Evolutionary conservation across 2,113 vertebrate species (phyloP).

Genomic region (Cardinalis cardinalis): DNA sequence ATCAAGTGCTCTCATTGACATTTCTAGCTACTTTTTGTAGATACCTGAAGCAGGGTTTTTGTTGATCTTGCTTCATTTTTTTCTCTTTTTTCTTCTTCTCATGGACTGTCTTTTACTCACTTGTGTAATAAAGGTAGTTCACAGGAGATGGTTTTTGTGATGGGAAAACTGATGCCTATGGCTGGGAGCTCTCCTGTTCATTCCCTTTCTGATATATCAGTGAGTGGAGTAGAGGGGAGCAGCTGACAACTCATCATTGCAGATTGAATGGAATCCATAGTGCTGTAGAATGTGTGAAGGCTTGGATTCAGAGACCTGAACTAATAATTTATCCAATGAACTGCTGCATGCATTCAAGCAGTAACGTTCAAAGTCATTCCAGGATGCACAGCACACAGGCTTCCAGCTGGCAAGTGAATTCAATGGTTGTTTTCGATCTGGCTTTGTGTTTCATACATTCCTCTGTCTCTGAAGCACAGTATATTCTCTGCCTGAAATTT

Average conservation of each 20-base stretch:
- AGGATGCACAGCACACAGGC: not conserved
- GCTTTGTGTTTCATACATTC: not conserved
- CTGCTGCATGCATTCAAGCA: not conserved
- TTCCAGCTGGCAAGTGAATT: not conserved
- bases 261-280: not conserved
- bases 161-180: not conserved
- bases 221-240: not conserved
- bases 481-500: not conserved
- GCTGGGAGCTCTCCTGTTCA: not conserved
- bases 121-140: not conserved
- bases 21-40: not conserved
- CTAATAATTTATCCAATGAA: not conserved
- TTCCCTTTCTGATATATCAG: not conserved
- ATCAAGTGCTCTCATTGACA: not conserved
- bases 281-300: not conserved
- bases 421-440: not conserved
- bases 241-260: not conserved
- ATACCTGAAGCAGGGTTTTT: not conserved
- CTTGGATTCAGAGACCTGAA: not conserved
- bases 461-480: not conserved
- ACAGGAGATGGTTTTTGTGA: not conserved
- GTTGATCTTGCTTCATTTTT: not conserved
- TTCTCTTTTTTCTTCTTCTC: not conserved
- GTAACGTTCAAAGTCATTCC: not conserved
- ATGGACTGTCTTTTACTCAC: not conserved